A percentile compares a stretch with the other conserved stretches of the same genome.
Evolutionary conservation across 2,888 invertebrate genomes (phyloP).

Genomic region (Hirtodrosophila confusa): DNA sequence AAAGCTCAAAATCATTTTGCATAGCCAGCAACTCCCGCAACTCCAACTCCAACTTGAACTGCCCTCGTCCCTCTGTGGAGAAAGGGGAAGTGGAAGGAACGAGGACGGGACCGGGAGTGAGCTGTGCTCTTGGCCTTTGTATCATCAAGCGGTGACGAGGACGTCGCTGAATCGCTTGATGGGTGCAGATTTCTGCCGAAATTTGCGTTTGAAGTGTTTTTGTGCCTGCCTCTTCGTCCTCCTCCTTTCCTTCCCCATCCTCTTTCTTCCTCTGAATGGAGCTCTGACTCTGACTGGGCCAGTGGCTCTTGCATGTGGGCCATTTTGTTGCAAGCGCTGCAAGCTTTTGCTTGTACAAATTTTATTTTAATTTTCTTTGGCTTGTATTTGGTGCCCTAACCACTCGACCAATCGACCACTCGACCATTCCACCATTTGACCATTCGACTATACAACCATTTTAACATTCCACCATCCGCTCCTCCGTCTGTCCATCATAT

Average conservation of each 20-base stretch:
- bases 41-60: slow-evolving; percentile 17
- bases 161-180: slow-evolving; percentile 61
- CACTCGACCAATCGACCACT: slow-evolving; percentile 20
- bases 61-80: no score
- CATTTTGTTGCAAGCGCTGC: slow-evolving; percentile 47
- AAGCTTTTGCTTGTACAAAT: slow-evolving; percentile 45
- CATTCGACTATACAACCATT: slow-evolving; percentile 26
- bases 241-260: neutral
- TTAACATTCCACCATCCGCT: slow-evolving; percentile 26
- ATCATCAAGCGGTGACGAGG: slow-evolving; percentile 59
- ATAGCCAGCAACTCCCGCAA: slow-evolving; percentile 46
- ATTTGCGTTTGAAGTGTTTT: slow-evolving; percentile 78
- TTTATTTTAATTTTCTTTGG: slow-evolving; percentile 58
- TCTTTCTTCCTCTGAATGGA: no score
- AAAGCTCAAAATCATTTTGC: slow-evolving; percentile 75
- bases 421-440: slow-evolving; percentile 18
- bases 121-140: slow-evolving; percentile 47
- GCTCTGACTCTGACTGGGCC: slow-evolving; percentile 10
- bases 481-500: slow-evolving; percentile 79
- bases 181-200: slow-evolving; percentile 81
- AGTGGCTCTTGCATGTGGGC: slow-evolving; percentile 38
- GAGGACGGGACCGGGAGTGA: neutral
- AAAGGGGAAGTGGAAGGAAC: no score
- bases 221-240: slow-evolving; percentile 11
- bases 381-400: slow-evolving; percentile 33